These are phyloP conservation scores for Perdita meconis DNA, from an alignment of 2,888 invertebrate genomes.

Conservation along the genomic window DNA sequence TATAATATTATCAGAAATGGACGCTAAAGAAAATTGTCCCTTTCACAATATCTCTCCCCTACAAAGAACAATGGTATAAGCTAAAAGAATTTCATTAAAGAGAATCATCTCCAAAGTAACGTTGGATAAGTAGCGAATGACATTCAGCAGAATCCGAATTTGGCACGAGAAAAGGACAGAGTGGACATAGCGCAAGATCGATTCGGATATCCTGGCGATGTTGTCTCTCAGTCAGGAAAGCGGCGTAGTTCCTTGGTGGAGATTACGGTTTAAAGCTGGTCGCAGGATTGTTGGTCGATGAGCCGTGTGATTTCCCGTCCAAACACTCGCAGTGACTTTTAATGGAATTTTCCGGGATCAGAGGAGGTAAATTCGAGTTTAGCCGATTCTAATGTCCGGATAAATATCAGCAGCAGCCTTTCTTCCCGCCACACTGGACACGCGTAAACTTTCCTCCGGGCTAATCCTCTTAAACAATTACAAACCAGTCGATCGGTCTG, in stretches of 20 bases:
- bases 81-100: too few relatives aligned
- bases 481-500: slow-evolving; percentile 76
- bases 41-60: too few relatives aligned
- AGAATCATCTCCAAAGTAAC: not conserved
- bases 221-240: not conserved
- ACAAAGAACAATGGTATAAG: too few relatives aligned
- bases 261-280: slow-evolving; percentile 22
- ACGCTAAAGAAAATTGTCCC: too few relatives aligned
- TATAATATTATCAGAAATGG: too few relatives aligned
- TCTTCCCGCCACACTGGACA: slow-evolving; percentile 47
- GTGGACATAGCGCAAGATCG: slow-evolving; percentile 10
- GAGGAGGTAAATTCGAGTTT: slow-evolving; percentile 72
- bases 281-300: slow-evolving; percentile 41
- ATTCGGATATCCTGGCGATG: slow-evolving; percentile 15
- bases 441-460: slow-evolving; percentile 74
- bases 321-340: slow-evolving; percentile 59
- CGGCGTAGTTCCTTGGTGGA: not conserved
- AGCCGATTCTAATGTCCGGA: slow-evolving; percentile 69
- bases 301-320: slow-evolving; percentile 65
- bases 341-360: slow-evolving; percentile 72
- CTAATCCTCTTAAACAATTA: slow-evolving; percentile 82
- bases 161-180: not conserved
- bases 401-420: slow-evolving; percentile 69
- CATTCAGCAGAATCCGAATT: slow-evolving; percentile 15
- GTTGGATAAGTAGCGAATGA: slow-evolving; percentile 5